Evolutionary conservation across 2,797 vertebrate genomes (phyloP).

Genomic region (Micropoecilia bifurca): DNA sequence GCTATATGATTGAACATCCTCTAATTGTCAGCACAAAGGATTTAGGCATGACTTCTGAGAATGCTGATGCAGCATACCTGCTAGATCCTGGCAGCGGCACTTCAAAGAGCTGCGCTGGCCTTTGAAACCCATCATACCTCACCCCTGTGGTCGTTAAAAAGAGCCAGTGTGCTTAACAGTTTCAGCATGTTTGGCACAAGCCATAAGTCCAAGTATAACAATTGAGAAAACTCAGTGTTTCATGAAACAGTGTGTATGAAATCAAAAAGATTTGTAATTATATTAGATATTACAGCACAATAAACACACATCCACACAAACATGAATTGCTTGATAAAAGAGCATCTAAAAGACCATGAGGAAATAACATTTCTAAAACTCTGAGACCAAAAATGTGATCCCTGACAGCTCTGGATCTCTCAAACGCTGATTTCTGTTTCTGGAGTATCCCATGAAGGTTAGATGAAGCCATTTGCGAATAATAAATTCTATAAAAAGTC

Average conservation of each 20-base stretch:
- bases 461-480: conserved; percentile 41
- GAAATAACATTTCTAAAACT: conserved; percentile 28
- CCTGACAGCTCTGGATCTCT: conserved; percentile 26
- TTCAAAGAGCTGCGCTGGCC: conserved; percentile 88
- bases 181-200: conserved; percentile 92
- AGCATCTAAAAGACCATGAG: conserved; percentile 35
- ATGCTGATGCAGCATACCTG: conserved; percentile 91
- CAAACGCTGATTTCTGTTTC: conserved; percentile 40
- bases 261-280: conserved; percentile 72
- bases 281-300: conserved; percentile 58
- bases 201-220: conserved; percentile 58
- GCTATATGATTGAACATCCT: conserved; percentile 33
- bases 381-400: conserved; percentile 24
- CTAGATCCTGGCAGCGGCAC: conserved; percentile 87
- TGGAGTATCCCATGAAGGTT: conserved; percentile 35
- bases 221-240: conserved; percentile 74
- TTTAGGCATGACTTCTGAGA: conserved; percentile 63
- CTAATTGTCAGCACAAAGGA: conserved; percentile 46
- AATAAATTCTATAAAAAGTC: conserved; percentile 60
- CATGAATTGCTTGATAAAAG: conserved; percentile 37
- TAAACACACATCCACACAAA: conserved; percentile 42
- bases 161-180: conserved; percentile 87
- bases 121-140: conserved; percentile 90
- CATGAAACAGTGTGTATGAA: conserved; percentile 71
- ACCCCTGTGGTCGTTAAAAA: conserved; percentile 87